These are phyloP conservation scores for Eudorcas thomsonii DNA, from an alignment of 2,113 vertebrate genomes.

Conservation along the genomic window DNA sequence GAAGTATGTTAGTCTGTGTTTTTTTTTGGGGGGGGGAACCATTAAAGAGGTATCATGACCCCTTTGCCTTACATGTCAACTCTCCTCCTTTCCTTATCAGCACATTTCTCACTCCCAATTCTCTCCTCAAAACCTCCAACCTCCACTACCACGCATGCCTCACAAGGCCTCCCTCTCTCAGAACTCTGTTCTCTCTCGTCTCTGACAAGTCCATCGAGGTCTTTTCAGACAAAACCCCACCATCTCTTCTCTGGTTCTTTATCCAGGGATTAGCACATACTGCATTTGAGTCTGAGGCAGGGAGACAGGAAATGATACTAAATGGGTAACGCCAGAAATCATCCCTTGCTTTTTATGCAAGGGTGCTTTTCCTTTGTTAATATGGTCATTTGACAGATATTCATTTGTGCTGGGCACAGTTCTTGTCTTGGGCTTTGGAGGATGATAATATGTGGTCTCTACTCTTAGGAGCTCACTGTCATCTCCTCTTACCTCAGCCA, in stretches of 20 bases:
- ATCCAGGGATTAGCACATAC: not conserved
- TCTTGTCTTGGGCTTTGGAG: not conserved
- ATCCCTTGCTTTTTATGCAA: not conserved
- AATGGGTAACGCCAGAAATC: not conserved
- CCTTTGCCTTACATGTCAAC: not conserved
- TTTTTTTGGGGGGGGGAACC: not conserved
- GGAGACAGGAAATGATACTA: not conserved
- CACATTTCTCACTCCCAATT: not conserved
- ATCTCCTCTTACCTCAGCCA: not conserved
- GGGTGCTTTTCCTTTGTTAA: not conserved
- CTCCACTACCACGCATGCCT: not conserved
- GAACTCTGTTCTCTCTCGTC: not conserved
- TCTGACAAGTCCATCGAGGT: not conserved
- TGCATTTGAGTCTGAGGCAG: not conserved
- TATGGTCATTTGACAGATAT: not conserved
- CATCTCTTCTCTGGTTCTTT: not conserved
- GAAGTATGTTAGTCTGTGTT: not conserved
- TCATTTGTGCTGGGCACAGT: not conserved
- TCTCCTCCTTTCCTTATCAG: not conserved
- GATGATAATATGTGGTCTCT: not conserved
- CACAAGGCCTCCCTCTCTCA: not conserved
- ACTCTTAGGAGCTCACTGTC: not conserved
- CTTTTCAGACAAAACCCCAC: not conserved
- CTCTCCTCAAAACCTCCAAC: not conserved
- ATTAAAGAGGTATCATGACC: not conserved